phyloP scores from a whole-genome alignment of 2,797 vertebrate genomes.

The Acipenser oxyrinchus region DNA sequence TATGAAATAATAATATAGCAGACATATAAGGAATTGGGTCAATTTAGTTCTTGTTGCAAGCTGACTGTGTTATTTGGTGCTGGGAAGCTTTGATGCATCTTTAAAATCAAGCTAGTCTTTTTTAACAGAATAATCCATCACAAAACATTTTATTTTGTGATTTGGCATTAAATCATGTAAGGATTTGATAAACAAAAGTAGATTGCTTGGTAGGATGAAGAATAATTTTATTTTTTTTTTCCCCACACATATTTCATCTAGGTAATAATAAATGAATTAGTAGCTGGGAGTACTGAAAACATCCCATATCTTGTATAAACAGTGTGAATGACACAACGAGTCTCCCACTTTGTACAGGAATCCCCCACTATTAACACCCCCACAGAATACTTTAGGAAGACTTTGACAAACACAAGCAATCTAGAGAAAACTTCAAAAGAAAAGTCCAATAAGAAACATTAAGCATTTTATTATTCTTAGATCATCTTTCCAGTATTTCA shows the following conservation, averaged over 20 bases:
- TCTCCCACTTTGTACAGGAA: constrained; percentile 62
- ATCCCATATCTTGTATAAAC: constrained; percentile 64
- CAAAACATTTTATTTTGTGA: not conserved
- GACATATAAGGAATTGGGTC: too few species aligned
- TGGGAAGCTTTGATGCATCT: too few species aligned
- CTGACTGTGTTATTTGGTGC: too few species aligned
- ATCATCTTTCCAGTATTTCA: constrained; percentile 4
- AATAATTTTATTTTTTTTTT: constrained; percentile 26
- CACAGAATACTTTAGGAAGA: constrained; percentile 32
- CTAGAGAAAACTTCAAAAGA: constrained; percentile 44
- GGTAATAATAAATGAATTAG: constrained; percentile 64
- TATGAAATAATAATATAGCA: too few species aligned
- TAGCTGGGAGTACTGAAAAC: constrained; percentile 57
- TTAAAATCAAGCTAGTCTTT: too few species aligned
- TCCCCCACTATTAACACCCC: constrained; percentile 60
- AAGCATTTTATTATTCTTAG: constrained; percentile 7
- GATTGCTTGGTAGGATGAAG: constrained; percentile 30
- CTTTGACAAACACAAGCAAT: not conserved
- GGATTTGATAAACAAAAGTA: constrained; percentile 10
- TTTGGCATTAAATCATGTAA: too few species aligned
- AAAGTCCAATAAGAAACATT: not conserved
- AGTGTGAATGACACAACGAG: constrained; percentile 48
- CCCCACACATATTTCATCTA: constrained; percentile 44
- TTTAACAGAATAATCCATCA: not conserved
- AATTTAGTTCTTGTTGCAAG: too few species aligned